These are phyloP conservation scores for Adelognathus sp. DNA, from an alignment of 2,888 invertebrate genomes.

Conservation along the genomic window DNA sequence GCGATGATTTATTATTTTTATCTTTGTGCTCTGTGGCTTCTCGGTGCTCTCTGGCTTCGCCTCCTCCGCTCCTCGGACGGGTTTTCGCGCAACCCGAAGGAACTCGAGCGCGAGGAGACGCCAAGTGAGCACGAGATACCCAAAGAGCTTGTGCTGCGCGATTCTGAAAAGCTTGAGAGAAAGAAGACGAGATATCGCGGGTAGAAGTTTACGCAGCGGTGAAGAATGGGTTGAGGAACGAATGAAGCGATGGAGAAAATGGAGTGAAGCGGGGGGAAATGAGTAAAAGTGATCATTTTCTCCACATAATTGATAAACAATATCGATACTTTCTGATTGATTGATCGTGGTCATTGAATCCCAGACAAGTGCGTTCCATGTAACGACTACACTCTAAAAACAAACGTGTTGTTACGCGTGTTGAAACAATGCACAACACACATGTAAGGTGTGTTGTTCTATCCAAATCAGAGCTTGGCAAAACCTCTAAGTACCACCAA, in stretches of 20 bases:
- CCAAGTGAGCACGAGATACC: constrained; percentile 11
- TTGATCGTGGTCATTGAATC: too few species aligned
- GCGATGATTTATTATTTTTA: constrained; percentile 80
- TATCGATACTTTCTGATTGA: background rate
- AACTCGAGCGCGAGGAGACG: constrained; percentile 61
- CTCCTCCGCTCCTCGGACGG: constrained; percentile 57
- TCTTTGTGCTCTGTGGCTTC: constrained; percentile 64
- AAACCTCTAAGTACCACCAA: too few species aligned
- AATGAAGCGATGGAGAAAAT: background rate
- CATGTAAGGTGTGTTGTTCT: too few species aligned
- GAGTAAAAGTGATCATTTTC: background rate
- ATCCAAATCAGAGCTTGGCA: too few species aligned
- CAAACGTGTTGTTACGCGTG: too few species aligned
- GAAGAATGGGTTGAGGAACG: constrained; percentile 38
- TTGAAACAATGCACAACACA: too few species aligned
- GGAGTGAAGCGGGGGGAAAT: background rate
- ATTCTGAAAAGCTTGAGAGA: constrained; percentile 32
- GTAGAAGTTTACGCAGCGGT: background rate
- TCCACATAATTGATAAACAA: background rate
- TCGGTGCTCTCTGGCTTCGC: constrained; percentile 44
- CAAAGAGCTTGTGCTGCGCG: background rate
- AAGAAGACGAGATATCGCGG: constrained; percentile 1
- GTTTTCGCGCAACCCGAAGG: constrained; percentile 53
- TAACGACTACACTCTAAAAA: too few species aligned
- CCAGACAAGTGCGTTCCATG: too few species aligned